Evolutionary conservation across 1,140 invertebrate genomes (phyloP).

Genomic region (Apocrypta bakeri): DNA sequence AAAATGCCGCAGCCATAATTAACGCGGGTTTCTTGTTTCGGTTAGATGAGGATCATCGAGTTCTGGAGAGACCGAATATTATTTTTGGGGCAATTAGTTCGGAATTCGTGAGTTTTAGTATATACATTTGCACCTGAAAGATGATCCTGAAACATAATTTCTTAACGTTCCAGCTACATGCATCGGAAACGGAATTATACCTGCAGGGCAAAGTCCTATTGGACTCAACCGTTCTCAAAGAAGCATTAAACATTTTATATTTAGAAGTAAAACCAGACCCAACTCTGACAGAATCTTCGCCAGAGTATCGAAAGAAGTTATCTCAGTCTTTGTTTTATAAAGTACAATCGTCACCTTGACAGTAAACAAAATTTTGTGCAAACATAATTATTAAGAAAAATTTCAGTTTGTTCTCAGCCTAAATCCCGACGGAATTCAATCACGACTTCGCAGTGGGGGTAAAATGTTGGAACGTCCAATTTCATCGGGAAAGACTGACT

Average conservation of each 20-base stretch:
- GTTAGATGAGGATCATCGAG: conserved; percentile 70
- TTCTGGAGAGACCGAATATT: conserved; percentile 75
- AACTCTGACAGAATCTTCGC: conserved; percentile 78
- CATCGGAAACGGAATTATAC: conserved; percentile 79
- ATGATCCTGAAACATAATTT: background rate
- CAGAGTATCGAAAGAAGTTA: conserved; percentile 80
- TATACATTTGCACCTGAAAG: background rate
- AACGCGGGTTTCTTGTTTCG: conserved; percentile 86
- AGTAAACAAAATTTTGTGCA: too few species aligned
- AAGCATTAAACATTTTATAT: conserved; percentile 77
- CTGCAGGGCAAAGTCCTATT: conserved; percentile 76
- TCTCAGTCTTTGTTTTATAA: conserved; percentile 85
- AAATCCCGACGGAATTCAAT: conserved; percentile 65
- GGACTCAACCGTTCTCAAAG: conserved; percentile 75
- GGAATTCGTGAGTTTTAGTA: conserved; percentile 76
- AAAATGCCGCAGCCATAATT: conserved; percentile 89
- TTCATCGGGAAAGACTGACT: conserved; percentile 83
- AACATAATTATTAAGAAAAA: too few species aligned
- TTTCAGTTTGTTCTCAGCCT: conserved; percentile 75
- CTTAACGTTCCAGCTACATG: conserved; percentile 77
- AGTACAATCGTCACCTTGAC: too few species aligned
- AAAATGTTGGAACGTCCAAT: conserved; percentile 76
- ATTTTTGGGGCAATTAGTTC: conserved; percentile 80
- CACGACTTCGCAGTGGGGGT: conserved; percentile 73
- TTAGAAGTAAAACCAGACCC: conserved; percentile 79